Conservation (phyloP, 2,113 vertebrate genomes). For the Carollia perspicillata region DNA sequence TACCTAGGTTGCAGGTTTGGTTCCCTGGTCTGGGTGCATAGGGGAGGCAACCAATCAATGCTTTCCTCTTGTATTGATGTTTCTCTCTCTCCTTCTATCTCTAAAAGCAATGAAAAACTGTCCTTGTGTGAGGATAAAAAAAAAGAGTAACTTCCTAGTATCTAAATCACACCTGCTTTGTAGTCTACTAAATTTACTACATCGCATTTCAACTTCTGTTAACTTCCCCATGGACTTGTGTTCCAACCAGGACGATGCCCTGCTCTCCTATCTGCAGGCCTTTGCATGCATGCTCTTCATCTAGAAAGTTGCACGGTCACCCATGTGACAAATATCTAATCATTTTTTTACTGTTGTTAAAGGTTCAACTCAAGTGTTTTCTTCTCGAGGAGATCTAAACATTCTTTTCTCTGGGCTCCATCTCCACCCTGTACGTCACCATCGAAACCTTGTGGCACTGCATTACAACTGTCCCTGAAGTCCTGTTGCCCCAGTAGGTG, state of each 20-base stretch:
- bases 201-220: neutral
- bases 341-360: neutral
- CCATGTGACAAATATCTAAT: neutral
- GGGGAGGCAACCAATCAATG: too few species aligned
- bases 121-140: too few species aligned
- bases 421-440: neutral
- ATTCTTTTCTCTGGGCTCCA: neutral
- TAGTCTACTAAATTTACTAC: neutral
- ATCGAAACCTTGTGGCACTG: neutral
- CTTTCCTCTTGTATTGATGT: too few species aligned
- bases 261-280: neutral
- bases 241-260: too few species aligned
- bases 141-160: neutral
- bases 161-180: neutral
- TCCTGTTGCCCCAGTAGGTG: neutral
- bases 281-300: neutral
- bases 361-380: neutral
- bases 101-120: too few species aligned
- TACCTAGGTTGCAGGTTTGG: too few species aligned
- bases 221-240: neutral
- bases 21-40: too few species aligned
- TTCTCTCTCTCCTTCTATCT: too few species aligned
- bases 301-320: neutral
- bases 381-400: neutral
- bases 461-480: accelerated